Evolutionary conservation across 1,140 invertebrate genomes (phyloP), one percentile per base, ranked within the genome.

Genomic region (Zaprionus tsacasi): DNA sequence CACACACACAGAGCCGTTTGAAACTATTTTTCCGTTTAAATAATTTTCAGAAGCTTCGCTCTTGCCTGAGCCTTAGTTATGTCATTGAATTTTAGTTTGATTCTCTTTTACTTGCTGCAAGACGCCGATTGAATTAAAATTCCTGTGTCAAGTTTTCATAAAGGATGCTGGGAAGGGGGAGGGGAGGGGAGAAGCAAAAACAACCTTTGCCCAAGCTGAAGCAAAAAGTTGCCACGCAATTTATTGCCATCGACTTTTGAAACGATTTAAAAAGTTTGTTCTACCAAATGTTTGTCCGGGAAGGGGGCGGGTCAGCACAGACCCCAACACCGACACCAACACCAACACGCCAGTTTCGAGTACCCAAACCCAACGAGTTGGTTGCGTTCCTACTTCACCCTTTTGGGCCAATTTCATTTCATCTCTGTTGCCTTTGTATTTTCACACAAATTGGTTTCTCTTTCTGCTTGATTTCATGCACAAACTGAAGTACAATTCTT

Each of bases 401-500:
- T 61, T 66, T 80, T 89, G 78, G 74, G 83, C 83, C 83, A 87
- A 87, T 87, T 89, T 83, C 70, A 89, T 83, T 80, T 88, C 77
- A 35, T 64, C 57, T 68, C 45, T 59, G 72, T 35, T 78, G 69
- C 69, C 61, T 81, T 85, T 85, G 78, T 71, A 65, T 83, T 87
- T 87, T 83, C 80, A 82, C 83, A 82, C 85, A 87, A 87, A 87
- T 87, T 87, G 83, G 73, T 88, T 87, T 88, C 83, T 78, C 83
- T 82, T 88, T 87, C 83, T 87, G 83, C 80, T 83, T 87, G 83
- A 87, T 88, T 87, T 88, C 83, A 78, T 88, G 80, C 83, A 80
- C 83, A 83, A 88, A 75, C 83, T 88, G 73, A 58, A 83, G 77
- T 83, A 73, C 83, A 71, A 69, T 58, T 88, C 61, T 67, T 68